These are phyloP conservation scores for Neodiprion pinetum DNA, from an alignment of 1,140 invertebrate species.

Conservation along the genomic window DNA sequence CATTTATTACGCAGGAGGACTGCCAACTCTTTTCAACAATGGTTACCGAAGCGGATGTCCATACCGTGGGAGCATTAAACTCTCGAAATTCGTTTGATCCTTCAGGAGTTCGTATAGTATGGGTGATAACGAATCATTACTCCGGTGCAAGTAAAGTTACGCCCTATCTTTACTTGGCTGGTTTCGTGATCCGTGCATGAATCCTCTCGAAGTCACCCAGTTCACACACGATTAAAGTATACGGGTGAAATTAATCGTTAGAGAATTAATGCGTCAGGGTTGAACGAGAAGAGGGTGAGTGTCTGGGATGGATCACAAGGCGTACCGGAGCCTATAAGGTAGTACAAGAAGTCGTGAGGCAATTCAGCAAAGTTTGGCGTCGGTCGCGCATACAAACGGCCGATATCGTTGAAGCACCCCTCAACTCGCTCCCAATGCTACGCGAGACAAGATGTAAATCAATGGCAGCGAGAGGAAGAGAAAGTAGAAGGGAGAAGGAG, in stretches of 20 bases:
- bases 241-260: not conserved
- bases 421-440: conserved; percentile 25
- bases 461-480: conserved; percentile 50
- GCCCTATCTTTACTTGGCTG: too few relatives aligned
- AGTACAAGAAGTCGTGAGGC: conserved; percentile 56
- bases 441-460: conserved; percentile 59
- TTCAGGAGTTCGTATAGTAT: too few relatives aligned
- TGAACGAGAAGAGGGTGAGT: not conserved
- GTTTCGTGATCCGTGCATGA: too few relatives aligned
- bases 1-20: too few relatives aligned
- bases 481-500: conserved; percentile 24
- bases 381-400: conserved; percentile 60
- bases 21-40: too few relatives aligned
- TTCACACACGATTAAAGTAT: too few relatives aligned
- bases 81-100: too few relatives aligned
- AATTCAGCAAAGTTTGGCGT: conserved; percentile 60
- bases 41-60: too few relatives aligned
- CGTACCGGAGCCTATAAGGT: conserved; percentile 18
- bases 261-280: not conserved
- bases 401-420: conserved; percentile 47
- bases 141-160: too few relatives aligned
- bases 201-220: too few relatives aligned
- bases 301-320: not conserved
- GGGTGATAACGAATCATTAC: too few relatives aligned
- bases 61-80: too few relatives aligned